These are phyloP conservation scores for Orthosia cruda DNA, from an alignment of 2,888 invertebrate species.

Conservation along the genomic window DNA sequence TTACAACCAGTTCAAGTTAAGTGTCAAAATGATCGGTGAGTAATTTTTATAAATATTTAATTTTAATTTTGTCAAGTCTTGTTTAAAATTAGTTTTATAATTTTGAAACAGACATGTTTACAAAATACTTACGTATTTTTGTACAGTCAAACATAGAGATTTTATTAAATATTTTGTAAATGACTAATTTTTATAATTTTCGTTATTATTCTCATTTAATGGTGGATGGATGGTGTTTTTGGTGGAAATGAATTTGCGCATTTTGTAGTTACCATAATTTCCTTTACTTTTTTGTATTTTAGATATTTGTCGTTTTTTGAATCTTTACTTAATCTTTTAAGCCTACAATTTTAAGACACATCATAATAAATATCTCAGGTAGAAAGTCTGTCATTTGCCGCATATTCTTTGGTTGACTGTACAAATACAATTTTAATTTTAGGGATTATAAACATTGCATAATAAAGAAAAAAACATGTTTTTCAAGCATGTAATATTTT, in stretches of 20 bases:
- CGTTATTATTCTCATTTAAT: not conserved
- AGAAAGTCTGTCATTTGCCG: no score
- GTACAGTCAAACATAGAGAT: constrained; percentile 27
- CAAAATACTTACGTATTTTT: not conserved
- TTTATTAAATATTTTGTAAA: not conserved
- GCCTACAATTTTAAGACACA: no score
- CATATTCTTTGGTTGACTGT: constrained; percentile 25
- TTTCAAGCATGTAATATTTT: not conserved
- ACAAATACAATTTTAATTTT: not conserved
- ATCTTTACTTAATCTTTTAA: no score
- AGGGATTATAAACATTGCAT: not conserved
- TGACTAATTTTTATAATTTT: not conserved
- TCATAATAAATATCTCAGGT: no score
- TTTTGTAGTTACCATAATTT: not conserved
- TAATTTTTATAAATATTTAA: not conserved
- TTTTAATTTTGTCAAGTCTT: not conserved
- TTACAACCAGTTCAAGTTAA: constrained; percentile 20
- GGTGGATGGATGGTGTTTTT: no score
- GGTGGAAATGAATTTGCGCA: not conserved
- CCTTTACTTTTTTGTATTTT: not conserved
- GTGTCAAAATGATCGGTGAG: constrained; percentile 37
- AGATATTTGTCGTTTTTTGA: no score
- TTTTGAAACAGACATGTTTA: constrained; percentile 21
- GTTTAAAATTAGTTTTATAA: constrained; percentile 16
- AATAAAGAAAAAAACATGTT: not conserved